Conservation (phyloP, 2,888 invertebrate genomes). For the Nomada fucata region DNA sequence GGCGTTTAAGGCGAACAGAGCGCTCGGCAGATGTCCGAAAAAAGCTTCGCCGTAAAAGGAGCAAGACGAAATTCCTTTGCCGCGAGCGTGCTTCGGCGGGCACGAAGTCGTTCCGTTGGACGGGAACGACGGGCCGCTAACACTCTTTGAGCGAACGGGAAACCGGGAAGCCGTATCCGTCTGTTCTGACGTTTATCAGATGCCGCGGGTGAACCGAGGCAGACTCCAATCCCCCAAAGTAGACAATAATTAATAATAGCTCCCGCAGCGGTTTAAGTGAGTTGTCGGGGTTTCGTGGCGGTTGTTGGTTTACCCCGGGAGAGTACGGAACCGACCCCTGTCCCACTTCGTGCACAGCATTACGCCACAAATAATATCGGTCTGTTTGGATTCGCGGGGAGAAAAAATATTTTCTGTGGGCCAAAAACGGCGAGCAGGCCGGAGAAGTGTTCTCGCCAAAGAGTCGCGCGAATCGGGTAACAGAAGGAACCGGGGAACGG, state of each 20-base stretch:
- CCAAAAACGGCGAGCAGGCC: not conserved
- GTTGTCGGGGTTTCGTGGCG: conserved; percentile 38
- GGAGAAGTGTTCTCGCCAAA: not conserved
- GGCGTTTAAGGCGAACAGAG: not conserved
- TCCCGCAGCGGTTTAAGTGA: conserved; percentile 50
- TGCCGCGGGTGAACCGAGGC: conserved; percentile 50
- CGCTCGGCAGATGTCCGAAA: conserved; percentile 10
- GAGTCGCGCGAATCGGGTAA: not conserved
- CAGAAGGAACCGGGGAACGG: not conserved
- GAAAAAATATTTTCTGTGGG: not conserved
- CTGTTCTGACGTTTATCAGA: conserved; percentile 68
- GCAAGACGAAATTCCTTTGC: not conserved
- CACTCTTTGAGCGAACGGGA: conserved; percentile 32
- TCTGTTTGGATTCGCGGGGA: not conserved
- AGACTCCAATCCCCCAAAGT: conserved; percentile 64
- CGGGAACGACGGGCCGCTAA: conserved; percentile 16
- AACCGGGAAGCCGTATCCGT: conserved; percentile 56
- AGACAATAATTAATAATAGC: conserved; percentile 76
- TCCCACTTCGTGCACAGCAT: not conserved
- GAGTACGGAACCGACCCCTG: conserved; percentile 1
- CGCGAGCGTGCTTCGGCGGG: not conserved
- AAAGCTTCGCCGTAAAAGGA: not conserved
- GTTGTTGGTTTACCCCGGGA: conserved; percentile 30
- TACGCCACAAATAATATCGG: not conserved
- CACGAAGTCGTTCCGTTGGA: conserved; percentile 3